Conservation (phyloP, 2,797 vertebrate species). For the Danio choprae region DNA sequence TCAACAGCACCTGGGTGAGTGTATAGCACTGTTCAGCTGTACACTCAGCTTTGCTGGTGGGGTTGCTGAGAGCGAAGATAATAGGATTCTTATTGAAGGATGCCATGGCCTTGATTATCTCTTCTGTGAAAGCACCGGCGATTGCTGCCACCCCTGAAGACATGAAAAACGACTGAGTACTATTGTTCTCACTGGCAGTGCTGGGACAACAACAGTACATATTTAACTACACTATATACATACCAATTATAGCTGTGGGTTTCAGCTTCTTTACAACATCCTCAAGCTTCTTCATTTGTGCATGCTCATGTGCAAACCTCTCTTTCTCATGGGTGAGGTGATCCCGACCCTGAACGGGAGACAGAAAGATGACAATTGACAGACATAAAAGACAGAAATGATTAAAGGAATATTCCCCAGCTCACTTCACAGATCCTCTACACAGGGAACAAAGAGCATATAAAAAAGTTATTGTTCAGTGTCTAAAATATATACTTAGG, state of each 20-base stretch:
- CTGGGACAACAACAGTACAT: background rate
- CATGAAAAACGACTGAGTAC: slow-evolving; percentile 19
- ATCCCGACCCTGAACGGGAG: slow-evolving; percentile 83
- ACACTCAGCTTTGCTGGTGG: slow-evolving; percentile 98
- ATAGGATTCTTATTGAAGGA: slow-evolving; percentile 89
- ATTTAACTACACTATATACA: background rate
- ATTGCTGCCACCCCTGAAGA: slow-evolving; percentile 90
- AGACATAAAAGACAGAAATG: background rate
- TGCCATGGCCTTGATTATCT: slow-evolving; percentile 93
- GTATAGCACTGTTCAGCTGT: slow-evolving; percentile 96
- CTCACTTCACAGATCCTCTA: background rate
- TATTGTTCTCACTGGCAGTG: background rate
- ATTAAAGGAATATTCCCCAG: background rate
- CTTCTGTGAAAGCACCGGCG: slow-evolving; percentile 89
- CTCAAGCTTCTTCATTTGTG: slow-evolving; percentile 87
- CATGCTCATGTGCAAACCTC: slow-evolving; percentile 89
- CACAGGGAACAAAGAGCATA: background rate
- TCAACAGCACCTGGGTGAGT: slow-evolving; percentile 84
- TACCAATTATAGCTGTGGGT: slow-evolving; percentile 95
- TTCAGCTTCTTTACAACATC: slow-evolving; percentile 88
- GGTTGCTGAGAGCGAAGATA: slow-evolving; percentile 98
- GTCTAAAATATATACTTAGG: background rate
- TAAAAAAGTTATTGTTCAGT: background rate
- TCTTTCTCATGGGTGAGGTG: slow-evolving; percentile 91
- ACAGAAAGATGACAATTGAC: background rate